Evolutionary conservation across 2,113 vertebrate genomes (phyloP), one percentile per base, ranked within the genome.

Genomic region (Corythornis madagascariensis): DNA sequence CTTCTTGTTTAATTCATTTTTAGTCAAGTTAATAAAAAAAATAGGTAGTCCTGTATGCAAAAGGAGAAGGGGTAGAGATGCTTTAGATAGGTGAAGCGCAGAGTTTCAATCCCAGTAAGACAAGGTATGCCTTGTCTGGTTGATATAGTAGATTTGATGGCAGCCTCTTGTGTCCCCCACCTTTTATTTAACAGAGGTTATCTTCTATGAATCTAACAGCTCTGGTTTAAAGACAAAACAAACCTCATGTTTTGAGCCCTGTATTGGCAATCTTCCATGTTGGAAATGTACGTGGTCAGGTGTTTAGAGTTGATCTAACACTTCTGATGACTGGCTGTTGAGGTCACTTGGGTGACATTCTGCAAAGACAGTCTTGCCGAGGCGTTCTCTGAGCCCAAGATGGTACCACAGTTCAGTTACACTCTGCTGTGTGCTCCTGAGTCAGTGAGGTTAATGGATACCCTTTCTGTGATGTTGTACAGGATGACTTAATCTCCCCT

Each of bases 261-360:
- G 2, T 11, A 6, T 26, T 45, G 48, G 59, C 52, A 13, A 2
- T 8, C 21, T 31, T 2, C 0, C 0, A 5, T 40, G 38, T 11
- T 47, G 74, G 65, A 25, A 81, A 26, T 35, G 7, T 9, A 48
- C 1, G 0, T 17, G 7, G 40, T 21, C 0, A 0, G 2, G 4
- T 25, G 16, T 35, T 33, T 65, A 70, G 45, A 3, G 43, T 13
- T 66, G 83, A 20, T 10, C 28, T 16, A 13, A 64, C 60, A 11
- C 1, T 1, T 69, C 13, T 22, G 21, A 6, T 0, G 45, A 40
- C 50, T 11, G 25, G 52, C 82, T 83, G 83, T 74, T 73, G 56
- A 47, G 70, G 17, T 76, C 65, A 52, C 13, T 40, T n/a, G 40
- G 45, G 42, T 91, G 52, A 53, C 2, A 5, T 80, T 86, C 77